Evolutionary conservation across 2,888 invertebrate genomes (phyloP), one percentile per base, ranked within the genome.

Genomic region (Gnatocerus cornutus): DNA sequence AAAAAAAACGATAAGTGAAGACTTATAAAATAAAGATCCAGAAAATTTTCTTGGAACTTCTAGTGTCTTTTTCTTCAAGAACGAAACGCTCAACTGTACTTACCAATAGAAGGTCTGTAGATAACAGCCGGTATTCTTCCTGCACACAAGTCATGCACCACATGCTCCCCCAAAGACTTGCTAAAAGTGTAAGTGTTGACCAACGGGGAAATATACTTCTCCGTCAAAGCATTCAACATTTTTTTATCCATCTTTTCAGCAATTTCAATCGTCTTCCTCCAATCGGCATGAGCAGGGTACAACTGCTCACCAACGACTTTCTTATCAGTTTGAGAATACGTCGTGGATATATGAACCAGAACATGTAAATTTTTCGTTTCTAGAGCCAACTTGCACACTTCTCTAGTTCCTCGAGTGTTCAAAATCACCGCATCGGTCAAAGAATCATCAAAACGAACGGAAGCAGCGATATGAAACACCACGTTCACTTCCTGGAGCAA

Each of bases 91-190:
- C 2, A 21, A 21, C 10, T 45, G 9, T 16, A 66, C 27, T 86
- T 86, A 89, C 97, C 96, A 76, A 98, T 96, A 0, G 97, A 96
- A 0, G 98, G 98, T 69, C 98, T 87, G 69, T 93, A 89, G 73
- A 98, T 92, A 27, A 93, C 88, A 0, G 91, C 84, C 0, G 97
- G 96, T 21, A 98, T 81, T 43, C 87, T 82, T 7, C 89, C 88
- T 27, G 81, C 85, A 61, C 82, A 81, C 71, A 83, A 69, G 73
- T 94, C 93, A 12, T 89, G 87, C 0, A 95, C 88, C 6, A 94
- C 88, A 66, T 93, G 91, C 78, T 98, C 98, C 0, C 94, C 94
- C 73, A 98, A 81, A 66, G 93, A 92, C 83, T 98, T 98, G 0
- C 96, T 93, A 81, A 94, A 96, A 0, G 94, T 95, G 80, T 98